These are phyloP conservation scores for Panzeria rudis DNA, from an alignment of 2,888 invertebrate species.

Conservation along the genomic window DNA sequence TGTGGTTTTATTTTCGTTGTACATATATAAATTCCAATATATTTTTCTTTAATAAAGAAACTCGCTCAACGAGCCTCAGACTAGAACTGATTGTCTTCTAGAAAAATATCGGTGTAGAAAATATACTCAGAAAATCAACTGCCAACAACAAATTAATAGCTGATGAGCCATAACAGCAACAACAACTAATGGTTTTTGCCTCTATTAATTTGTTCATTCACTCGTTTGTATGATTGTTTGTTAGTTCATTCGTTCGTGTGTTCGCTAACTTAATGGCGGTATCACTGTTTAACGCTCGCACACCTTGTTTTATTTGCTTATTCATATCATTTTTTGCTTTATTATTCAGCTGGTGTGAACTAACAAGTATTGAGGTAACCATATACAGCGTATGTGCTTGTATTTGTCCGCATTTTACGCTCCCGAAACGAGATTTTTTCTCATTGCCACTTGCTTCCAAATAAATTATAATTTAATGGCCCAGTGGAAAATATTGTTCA, in stretches of 20 bases:
- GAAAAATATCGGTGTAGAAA: slow-evolving; percentile 65
- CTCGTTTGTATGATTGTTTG: slow-evolving; percentile 41
- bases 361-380: slow-evolving; percentile 53
- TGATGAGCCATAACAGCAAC: slow-evolving; percentile 61
- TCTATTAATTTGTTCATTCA: slow-evolving; percentile 63
- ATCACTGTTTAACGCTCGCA: slow-evolving; percentile 60
- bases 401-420: slow-evolving; percentile 44
- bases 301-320: slow-evolving; percentile 61
- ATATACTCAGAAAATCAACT: slow-evolving; percentile 60
- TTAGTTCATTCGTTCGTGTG: slow-evolving; percentile 36
- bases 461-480: slow-evolving; percentile 35
- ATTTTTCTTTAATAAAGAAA: slow-evolving; percentile 57
- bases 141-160: slow-evolving; percentile 53
- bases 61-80: slow-evolving; percentile 72
- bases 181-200: slow-evolving; percentile 35
- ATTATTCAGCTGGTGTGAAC: slow-evolving; percentile 54
- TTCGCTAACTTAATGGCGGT: slow-evolving; percentile 45
- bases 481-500: slow-evolving; percentile 49
- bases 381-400: background rate
- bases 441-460: slow-evolving; percentile 63
- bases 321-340: slow-evolving; percentile 24
- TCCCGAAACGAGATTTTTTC: slow-evolving; percentile 65
- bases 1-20: slow-evolving; percentile 14
- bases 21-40: background rate
- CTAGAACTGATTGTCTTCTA: slow-evolving; percentile 71